Evolutionary conservation across 1,140 invertebrate species (phyloP).

Genomic region (Macrobrachium nipponense): DNA sequence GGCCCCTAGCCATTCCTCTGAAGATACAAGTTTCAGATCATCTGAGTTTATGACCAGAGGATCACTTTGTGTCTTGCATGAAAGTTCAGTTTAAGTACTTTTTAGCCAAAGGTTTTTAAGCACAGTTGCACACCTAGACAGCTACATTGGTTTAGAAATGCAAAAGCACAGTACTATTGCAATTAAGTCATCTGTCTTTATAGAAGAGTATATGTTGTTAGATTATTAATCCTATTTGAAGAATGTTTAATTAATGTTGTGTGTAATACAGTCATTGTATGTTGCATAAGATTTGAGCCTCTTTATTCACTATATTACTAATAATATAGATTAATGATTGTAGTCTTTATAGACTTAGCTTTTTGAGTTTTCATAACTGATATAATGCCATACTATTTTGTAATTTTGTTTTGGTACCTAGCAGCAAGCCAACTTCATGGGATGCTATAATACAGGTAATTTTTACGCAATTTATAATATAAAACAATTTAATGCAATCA

Average conservation of each 20-base stretch:
- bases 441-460: constrained; percentile 26
- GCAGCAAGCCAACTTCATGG: constrained; percentile 32
- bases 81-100: constrained; percentile 35
- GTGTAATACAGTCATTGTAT: no score
- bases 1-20: neutral
- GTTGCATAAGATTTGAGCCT: no score
- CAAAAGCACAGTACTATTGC: neutral
- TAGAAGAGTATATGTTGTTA: no score
- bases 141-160: neutral
- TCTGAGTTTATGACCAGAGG: constrained; percentile 1
- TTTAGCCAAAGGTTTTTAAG: neutral
- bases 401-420: constrained; percentile 24
- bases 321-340: constrained; percentile 5
- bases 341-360: constrained; percentile 8
- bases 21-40: neutral
- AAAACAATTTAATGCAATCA: neutral
- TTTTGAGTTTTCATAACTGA: neutral
- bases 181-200: neutral
- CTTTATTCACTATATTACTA: no score
- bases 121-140: neutral
- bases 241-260: no score
- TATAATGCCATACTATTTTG: neutral
- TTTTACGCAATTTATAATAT: neutral
- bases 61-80: constrained; percentile 28
- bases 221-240: no score